Evolutionary conservation across 2,113 vertebrate genomes (phyloP).

Genomic region (Rhombomys opimus): DNA sequence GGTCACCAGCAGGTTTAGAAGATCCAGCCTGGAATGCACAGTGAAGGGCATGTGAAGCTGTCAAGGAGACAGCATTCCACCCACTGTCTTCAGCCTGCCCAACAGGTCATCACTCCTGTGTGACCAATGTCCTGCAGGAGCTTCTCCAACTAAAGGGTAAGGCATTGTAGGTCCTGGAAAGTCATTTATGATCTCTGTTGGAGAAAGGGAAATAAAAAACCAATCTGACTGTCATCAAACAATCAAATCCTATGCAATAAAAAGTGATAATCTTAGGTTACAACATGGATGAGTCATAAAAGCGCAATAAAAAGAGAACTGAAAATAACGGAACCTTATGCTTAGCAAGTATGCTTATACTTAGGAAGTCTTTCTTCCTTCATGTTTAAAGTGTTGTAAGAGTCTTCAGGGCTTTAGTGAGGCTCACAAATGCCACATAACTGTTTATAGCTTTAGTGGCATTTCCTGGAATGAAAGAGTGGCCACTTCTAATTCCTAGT

Average conservation of each 20-base stretch:
- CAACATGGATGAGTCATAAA: neutral
- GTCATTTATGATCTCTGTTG: neutral
- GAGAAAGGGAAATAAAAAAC: neutral
- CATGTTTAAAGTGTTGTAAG: neutral
- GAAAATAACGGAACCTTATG: neutral
- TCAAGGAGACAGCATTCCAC: neutral
- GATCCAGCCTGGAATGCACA: neutral
- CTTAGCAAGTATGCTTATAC: no score
- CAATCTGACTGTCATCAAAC: neutral
- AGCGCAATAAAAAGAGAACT: neutral
- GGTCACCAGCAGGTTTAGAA: neutral
- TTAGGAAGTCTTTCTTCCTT: neutral
- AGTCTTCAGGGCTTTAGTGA: neutral
- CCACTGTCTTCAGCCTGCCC: neutral
- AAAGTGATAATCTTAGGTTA: neutral
- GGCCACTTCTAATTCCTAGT: neutral
- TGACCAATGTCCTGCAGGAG: neutral
- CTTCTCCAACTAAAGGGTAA: neutral
- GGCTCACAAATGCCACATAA: neutral
- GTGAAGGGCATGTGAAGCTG: neutral
- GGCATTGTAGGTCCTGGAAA: neutral
- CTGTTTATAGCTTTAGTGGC: neutral
- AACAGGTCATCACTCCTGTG: neutral
- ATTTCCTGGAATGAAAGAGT: neutral
- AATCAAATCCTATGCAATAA: neutral